Conservation (phyloP, 2,797 vertebrate genomes). For the Propithecus deckenii region DNA sequence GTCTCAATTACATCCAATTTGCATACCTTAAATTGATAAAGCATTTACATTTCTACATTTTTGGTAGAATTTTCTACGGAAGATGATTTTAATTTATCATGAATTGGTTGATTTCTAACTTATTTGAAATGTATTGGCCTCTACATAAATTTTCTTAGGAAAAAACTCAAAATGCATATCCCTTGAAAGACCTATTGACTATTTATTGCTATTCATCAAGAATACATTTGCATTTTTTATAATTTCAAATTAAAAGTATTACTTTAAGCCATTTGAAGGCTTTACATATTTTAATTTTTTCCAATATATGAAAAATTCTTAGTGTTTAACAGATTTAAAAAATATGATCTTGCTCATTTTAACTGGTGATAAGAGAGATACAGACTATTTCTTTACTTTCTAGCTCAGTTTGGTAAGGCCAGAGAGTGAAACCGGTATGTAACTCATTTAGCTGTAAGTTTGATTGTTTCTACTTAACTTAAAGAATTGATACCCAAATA, state of each 20-base stretch:
- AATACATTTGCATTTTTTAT: neutral
- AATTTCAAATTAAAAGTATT: neutral
- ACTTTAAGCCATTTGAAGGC: neutral
- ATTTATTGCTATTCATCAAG: neutral
- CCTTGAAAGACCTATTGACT: neutral
- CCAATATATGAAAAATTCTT: neutral
- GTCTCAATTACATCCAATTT: neutral
- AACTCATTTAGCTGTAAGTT: neutral
- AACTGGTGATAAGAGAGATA: neutral
- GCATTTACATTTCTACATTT: neutral
- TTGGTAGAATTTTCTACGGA: neutral
- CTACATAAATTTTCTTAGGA: neutral
- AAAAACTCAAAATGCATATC: neutral
- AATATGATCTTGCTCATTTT: neutral
- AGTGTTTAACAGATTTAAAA: neutral
- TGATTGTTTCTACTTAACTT: neutral
- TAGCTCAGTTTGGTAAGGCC: neutral
- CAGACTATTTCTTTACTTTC: neutral
- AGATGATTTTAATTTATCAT: neutral
- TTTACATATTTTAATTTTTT: slow-evolving; percentile 8
- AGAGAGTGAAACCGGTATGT: neutral
- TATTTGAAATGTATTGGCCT: neutral
- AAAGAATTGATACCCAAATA: neutral
- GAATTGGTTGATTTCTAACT: neutral
- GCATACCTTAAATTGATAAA: neutral